Evolutionary conservation across 2,797 vertebrate species (phyloP).

Genomic region (Anguilla pacifica): DNA sequence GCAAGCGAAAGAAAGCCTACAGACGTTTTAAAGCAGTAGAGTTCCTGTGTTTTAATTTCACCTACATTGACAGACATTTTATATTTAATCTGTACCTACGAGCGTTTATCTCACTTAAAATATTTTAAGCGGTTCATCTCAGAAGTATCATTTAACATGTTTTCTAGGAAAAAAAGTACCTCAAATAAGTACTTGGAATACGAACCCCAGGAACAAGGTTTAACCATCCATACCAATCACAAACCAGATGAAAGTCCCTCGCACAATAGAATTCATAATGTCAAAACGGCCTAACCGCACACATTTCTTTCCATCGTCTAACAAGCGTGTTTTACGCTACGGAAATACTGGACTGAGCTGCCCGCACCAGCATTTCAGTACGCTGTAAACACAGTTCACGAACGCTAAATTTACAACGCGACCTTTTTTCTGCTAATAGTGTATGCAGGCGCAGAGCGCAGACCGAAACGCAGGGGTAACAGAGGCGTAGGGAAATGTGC

Average conservation of each 20-base stretch:
- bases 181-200: slow-evolving; percentile 10
- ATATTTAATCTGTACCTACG: neutral
- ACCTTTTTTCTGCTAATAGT: neutral
- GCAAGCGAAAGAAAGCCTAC: neutral
- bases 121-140: neutral
- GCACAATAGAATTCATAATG: neutral
- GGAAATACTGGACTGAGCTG: neutral
- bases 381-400: neutral
- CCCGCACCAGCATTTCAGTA: neutral
- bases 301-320: neutral
- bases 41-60: neutral
- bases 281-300: neutral
- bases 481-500: neutral
- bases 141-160: neutral
- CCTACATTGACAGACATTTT: neutral
- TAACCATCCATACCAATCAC: slow-evolving; percentile 1
- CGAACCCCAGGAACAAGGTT: neutral
- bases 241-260: neutral
- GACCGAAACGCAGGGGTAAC: neutral
- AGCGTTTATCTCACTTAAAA: neutral
- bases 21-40: neutral
- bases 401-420: neutral
- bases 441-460: neutral
- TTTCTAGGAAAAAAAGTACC: neutral
- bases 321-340: neutral